Evolutionary conservation across 2,797 vertebrate genomes (phyloP).

Genomic region (Oryzias sinensis): DNA sequence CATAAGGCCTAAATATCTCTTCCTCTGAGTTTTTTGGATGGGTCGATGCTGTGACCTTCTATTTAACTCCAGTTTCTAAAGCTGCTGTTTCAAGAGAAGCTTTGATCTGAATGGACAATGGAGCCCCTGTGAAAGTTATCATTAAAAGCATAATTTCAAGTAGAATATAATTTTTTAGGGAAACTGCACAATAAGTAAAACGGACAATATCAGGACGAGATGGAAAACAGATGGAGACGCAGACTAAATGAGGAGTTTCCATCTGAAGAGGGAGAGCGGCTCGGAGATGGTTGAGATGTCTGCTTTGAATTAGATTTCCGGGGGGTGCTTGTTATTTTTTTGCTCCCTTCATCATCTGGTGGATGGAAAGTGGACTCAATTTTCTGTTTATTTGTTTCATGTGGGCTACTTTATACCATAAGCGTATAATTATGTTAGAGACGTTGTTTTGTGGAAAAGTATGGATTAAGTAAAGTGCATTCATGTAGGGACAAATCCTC

Average conservation of each 20-base stretch:
- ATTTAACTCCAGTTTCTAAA: constrained; percentile 46
- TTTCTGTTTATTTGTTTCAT: constrained; percentile 40
- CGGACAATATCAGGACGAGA: constrained; percentile 67
- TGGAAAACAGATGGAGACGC: constrained; percentile 59
- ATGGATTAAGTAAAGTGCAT: neutral
- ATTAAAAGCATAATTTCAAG: constrained; percentile 63
- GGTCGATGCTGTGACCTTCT: constrained; percentile 48
- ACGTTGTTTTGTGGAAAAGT: constrained; percentile 26
- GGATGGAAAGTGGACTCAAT: constrained; percentile 30
- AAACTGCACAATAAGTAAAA: constrained; percentile 68
- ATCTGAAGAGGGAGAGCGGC: constrained; percentile 50
- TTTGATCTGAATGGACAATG: constrained; percentile 68
- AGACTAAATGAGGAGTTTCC: constrained; percentile 63
- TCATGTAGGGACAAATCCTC: neutral
- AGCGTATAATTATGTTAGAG: constrained; percentile 46
- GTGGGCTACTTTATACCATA: constrained; percentile 17
- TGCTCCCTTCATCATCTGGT: constrained; percentile 45
- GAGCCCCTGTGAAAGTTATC: constrained; percentile 57
- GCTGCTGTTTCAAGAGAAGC: constrained; percentile 59
- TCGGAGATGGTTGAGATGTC: constrained; percentile 60
- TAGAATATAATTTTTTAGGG: constrained; percentile 68
- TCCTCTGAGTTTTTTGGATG: constrained; percentile 49
- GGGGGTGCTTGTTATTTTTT: constrained; percentile 44
- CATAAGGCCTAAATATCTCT: constrained; percentile 35
- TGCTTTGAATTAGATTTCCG: constrained; percentile 60